These are phyloP conservation scores for Eugnorisma glareosa DNA, from an alignment of 2,888 invertebrate genomes.

Conservation along the genomic window DNA sequence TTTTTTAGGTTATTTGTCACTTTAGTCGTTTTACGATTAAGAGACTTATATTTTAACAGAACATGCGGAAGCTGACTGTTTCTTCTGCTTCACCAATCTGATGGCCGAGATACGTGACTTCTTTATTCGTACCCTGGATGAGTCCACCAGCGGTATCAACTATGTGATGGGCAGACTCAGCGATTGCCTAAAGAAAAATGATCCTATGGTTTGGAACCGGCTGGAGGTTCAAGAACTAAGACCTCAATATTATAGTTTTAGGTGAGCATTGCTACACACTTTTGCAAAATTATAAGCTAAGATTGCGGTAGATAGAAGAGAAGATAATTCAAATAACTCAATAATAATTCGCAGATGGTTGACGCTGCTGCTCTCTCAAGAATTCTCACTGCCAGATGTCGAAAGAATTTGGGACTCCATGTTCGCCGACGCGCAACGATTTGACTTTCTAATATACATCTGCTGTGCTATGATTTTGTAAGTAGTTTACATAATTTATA, in stretches of 20 bases:
- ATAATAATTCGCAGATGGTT: conserved; percentile 94
- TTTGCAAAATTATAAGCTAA: neutral
- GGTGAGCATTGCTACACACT: conserved; percentile 86
- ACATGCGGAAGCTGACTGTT: conserved; percentile 98
- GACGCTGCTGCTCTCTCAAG: conserved; percentile 98
- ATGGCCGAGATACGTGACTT: conserved; percentile 99
- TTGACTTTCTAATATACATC: conserved; percentile 97
- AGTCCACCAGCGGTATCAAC: conserved; percentile 97
- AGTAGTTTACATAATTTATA: conserved; percentile 83
- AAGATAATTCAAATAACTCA: neutral
- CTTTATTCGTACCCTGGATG: conserved; percentile 98
- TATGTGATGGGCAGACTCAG: conserved; percentile 96
- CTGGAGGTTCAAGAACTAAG: conserved; percentile 96
- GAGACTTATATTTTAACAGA: conserved; percentile 86
- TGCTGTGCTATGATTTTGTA: conserved; percentile 99
- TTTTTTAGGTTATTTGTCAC: too few relatives aligned
- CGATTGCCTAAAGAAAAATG: conserved; percentile 94
- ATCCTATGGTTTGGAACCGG: conserved; percentile 94
- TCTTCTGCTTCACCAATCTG: conserved; percentile 99
- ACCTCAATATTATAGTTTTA: conserved; percentile 99
- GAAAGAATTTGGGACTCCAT: conserved; percentile 99
- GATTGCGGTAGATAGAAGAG: neutral
- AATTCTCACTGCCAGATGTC: conserved; percentile 99
- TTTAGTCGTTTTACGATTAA: neutral
- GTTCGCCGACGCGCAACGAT: conserved; percentile 97